Evolutionary conservation across 2,888 invertebrate species (phyloP).

Genomic region (Archips xylosteana): DNA sequence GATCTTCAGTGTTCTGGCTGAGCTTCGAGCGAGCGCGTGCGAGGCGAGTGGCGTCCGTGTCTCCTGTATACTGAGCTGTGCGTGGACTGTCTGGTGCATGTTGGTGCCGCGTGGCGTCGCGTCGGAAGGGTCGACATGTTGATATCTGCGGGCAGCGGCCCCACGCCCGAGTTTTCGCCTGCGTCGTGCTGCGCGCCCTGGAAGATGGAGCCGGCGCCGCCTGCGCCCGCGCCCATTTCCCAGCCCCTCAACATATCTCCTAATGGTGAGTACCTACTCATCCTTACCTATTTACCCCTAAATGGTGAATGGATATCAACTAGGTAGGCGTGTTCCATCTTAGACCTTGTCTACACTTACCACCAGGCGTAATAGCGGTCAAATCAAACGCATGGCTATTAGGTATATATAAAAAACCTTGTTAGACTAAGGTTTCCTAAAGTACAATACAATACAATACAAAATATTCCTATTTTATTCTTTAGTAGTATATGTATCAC

Average conservation of each 20-base stretch:
- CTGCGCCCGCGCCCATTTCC: slow-evolving; percentile 79
- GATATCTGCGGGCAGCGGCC: slow-evolving; percentile 88
- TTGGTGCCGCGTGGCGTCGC: slow-evolving; percentile 62
- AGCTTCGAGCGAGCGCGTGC: slow-evolving; percentile 84
- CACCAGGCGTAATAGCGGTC: too few species aligned
- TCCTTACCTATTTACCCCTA: too few species aligned
- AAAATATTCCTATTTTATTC: too few species aligned
- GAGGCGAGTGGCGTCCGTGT: slow-evolving; percentile 67
- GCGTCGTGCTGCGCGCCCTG: slow-evolving; percentile 86
- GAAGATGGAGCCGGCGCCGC: slow-evolving; percentile 88
- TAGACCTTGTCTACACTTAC: too few species aligned
- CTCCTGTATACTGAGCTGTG: slow-evolving; percentile 34
- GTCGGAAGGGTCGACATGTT: slow-evolving; percentile 83
- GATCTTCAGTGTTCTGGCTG: slow-evolving; percentile 85
- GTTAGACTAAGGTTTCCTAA: too few species aligned
- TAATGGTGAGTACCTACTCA: slow-evolving; percentile 66
- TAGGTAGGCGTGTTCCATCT: too few species aligned
- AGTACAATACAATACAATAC: too few species aligned
- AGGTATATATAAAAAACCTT: too few species aligned
- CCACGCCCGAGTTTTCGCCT: slow-evolving; percentile 85
- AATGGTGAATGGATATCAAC: too few species aligned
- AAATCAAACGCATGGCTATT: too few species aligned
- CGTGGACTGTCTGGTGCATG: slow-evolving; percentile 70
- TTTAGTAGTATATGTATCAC: too few species aligned
- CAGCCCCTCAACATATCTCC: slow-evolving; percentile 87